phyloP scores from a whole-genome alignment of 2,797 vertebrate species.

The Adelosebastes latens region DNA sequence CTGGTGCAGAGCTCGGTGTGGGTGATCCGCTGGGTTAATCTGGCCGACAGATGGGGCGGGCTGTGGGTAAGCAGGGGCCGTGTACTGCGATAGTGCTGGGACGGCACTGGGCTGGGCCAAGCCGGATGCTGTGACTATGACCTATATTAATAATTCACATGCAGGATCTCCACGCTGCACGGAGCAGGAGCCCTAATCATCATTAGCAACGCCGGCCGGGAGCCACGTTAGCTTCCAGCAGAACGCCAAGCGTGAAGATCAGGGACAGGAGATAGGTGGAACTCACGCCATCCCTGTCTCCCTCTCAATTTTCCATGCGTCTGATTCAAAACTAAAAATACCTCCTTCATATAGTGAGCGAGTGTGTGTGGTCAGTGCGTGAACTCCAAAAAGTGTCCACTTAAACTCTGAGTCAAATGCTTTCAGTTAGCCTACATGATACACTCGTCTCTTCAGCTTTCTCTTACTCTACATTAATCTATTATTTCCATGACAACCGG shows the following conservation, averaged over 20 bases:
- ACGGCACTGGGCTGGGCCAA: constrained; percentile 70
- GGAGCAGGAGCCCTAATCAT: constrained; percentile 66
- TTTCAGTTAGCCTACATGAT: constrained; percentile 16
- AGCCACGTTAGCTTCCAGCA: constrained; percentile 40
- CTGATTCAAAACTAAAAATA: constrained; percentile 5
- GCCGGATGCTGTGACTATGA: constrained; percentile 79
- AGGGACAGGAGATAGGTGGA: background rate
- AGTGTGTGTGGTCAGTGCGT: background rate
- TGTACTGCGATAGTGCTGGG: constrained; percentile 57
- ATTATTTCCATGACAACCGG: constrained; percentile 57
- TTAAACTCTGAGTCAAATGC: constrained; percentile 16
- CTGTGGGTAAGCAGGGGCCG: constrained; percentile 53
- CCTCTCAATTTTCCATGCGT: background rate
- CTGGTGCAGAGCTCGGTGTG: constrained; percentile 33
- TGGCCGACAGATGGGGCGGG: constrained; percentile 70
- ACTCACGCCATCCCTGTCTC: background rate
- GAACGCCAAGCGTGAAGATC: constrained; percentile 33
- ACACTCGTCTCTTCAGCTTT: constrained; percentile 27
- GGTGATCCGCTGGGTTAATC: constrained; percentile 69
- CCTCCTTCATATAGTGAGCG: background rate
- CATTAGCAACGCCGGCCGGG: constrained; percentile 65
- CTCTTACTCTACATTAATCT: constrained; percentile 6
- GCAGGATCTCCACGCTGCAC: constrained; percentile 73
- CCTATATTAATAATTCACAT: constrained; percentile 86
- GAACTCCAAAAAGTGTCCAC: constrained; percentile 17